Evolutionary conservation across 2,113 vertebrate genomes (phyloP), one percentile per base, ranked within the genome.

Genomic region (Caranx melampygus): DNA sequence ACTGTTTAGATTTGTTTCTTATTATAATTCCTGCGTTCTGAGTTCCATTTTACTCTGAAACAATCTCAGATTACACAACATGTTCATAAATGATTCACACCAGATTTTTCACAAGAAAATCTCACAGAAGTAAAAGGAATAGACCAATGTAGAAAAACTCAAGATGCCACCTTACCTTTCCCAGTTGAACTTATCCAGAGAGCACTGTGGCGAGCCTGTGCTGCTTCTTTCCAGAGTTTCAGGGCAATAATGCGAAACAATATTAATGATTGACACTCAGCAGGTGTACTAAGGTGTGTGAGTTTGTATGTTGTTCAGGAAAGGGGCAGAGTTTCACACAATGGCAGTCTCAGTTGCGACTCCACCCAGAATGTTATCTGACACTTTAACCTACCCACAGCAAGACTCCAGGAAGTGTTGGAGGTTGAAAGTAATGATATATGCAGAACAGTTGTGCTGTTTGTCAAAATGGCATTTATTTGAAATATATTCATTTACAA

Each of bases 321-420:
- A 78, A 80, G 51, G 1, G 81, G 79, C 51, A 72, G 72, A 40
- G 21, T 74, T 67, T 75, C 35, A 71, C 33, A 84, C 70, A 84
- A 75, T 37, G 74, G 72, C 51, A 63, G 49, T 70, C 73, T 79
- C 35, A 55, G 73, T 9, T 57, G 33, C 74, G 65, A 68, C 92
- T 90, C 92, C 92, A 73, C 91, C 91, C 85, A 51, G 16, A 65
- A 42, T 78, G 85, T 88, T 85, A 87, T 88, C 82, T 84, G 87
- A 89, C 72, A 72, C 52, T 59, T 75, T 26, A 65, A 72, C 82
- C 65, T 73, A 75, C 65, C 72, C 40, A 60, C 9, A 57, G 72
- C n/a, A 5, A 65, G 59, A 69, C 5, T 78, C 60, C 55, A 90
- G 86, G 83, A 87, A 87, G 57, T 75, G 77, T 10, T 57, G 47